phyloP scores from a whole-genome alignment of 1,140 invertebrate genomes.

The Neoseiulus cucumeris region DNA sequence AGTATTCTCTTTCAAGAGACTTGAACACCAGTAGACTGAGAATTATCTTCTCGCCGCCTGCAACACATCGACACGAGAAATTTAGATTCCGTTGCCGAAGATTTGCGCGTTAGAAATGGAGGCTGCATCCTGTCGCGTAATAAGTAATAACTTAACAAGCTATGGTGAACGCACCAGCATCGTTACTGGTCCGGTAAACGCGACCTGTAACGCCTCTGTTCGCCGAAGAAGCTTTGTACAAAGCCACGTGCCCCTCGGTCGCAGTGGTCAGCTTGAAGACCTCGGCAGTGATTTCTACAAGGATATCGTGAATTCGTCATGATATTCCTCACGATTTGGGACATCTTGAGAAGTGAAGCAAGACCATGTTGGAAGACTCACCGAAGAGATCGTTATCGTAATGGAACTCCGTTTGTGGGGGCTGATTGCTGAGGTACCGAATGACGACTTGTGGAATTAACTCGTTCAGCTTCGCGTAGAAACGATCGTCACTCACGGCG shows the following conservation, averaged over 20 bases:
- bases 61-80: no score
- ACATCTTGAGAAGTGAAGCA: no score
- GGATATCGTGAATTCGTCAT: not conserved
- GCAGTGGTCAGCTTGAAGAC: not conserved
- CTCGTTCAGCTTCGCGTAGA: conserved; percentile 5
- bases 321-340: no score
- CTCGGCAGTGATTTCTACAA: not conserved
- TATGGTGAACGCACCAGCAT: not conserved
- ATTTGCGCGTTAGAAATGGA: no score
- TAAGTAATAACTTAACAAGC: no score
- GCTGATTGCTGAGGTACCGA: not conserved
- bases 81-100: no score
- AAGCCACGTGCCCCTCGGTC: not conserved
- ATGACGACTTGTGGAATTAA: conserved; percentile 1
- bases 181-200: not conserved
- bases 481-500: not conserved
- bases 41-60: not conserved
- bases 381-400: not conserved
- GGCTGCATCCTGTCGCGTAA: no score
- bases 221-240: not conserved
- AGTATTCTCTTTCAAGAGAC: not conserved
- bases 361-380: not conserved
- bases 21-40: not conserved
- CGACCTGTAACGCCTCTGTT: not conserved
- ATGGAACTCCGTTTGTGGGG: not conserved